phyloP scores from a whole-genome alignment of 2,113 vertebrate genomes.

The Hippocampus comes region DNA sequence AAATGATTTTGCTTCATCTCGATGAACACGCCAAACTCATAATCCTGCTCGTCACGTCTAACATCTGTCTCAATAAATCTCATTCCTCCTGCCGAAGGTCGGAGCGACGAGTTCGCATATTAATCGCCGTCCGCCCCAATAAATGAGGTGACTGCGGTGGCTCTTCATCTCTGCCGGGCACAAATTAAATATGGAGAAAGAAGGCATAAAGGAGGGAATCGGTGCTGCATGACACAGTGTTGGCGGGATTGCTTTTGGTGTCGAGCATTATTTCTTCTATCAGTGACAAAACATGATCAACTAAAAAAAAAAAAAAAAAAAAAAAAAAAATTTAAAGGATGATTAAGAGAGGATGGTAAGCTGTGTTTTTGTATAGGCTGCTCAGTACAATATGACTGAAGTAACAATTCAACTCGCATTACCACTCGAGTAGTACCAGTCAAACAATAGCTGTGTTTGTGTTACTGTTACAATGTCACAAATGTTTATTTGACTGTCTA shows the following conservation, averaged over 20 bases:
- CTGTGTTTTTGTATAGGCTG: too few relatives aligned
- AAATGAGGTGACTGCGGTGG: slow-evolving; percentile 23
- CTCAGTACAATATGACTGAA: too few relatives aligned
- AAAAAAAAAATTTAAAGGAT: background rate
- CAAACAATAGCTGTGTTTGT: too few relatives aligned
- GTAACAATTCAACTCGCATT: too few relatives aligned
- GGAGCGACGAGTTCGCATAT: slow-evolving; percentile 16
- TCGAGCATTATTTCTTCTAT: slow-evolving; percentile 35
- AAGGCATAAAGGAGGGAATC: slow-evolving; percentile 16
- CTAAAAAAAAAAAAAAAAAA: slow-evolving; percentile 32
- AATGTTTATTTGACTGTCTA: too few relatives aligned
- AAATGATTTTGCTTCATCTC: background rate
- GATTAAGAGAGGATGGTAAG: background rate
- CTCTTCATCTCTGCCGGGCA: slow-evolving; percentile 26
- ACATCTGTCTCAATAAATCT: slow-evolving; percentile 28
- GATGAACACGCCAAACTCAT: slow-evolving; percentile 21
- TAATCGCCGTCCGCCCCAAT: slow-evolving; percentile 25
- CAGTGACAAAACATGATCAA: slow-evolving; percentile 31
- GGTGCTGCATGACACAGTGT: slow-evolving; percentile 11
- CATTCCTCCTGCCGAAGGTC: slow-evolving; percentile 13
- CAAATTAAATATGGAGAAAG: slow-evolving; percentile 19
- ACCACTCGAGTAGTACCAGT: too few relatives aligned
- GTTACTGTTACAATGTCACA: too few relatives aligned
- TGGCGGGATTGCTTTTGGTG: slow-evolving; percentile 1
- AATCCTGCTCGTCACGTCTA: slow-evolving; percentile 19